Base-by-base conservation (phyloP, 2,888 invertebrate genomes). In the Epicampocera succincta region DNA sequence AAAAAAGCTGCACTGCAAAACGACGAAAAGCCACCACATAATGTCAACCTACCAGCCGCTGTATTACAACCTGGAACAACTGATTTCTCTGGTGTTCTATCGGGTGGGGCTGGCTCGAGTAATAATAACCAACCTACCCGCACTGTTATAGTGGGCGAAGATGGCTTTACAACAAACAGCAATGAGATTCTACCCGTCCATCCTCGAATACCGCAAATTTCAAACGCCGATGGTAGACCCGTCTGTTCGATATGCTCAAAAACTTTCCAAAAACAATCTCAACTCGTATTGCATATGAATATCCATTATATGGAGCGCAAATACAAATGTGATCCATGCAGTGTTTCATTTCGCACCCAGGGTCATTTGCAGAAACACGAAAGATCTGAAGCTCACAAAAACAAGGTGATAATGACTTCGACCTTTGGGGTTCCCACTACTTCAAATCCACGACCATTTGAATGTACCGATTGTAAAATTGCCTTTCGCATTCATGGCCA, bases 401-500 rank as follows among this genome's bases (percentile, higher is more conserved):
- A 97, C 89, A 98, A 98, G 93, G 97, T 97, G 85, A 96, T 94
- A 87, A 96, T 96, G 95, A 96, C 95, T 33, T 94, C 95, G 19
- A 95, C 96, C 0, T 96, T 96, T 89, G 96, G 96, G 8, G 94
- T 96, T 11, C 94, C 97, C 68, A 92, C 94, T 9, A 96, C 96
- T 0, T 95, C 96, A 13, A 98, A 99, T 91, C 99, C 99, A 2
- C 93, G 99, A 65, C 98, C 99, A 17, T 99, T 98, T 90, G 96
- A 98, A 88, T 99, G 99, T 92, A 95, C 94, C 19, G 98, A 99
- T 89, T 99, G 99, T 90, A 97, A 96, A 89, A 96, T 98, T 85
- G 98, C 98, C 9, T 99, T 99, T 90, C 93, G 97, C 86, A 98
- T 98, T 87, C 98, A 98, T 88, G 99, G 99, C 0, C 99, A 99